phyloP scores from a whole-genome alignment of 2,888 invertebrate genomes.

The Arctia plantaginis region DNA sequence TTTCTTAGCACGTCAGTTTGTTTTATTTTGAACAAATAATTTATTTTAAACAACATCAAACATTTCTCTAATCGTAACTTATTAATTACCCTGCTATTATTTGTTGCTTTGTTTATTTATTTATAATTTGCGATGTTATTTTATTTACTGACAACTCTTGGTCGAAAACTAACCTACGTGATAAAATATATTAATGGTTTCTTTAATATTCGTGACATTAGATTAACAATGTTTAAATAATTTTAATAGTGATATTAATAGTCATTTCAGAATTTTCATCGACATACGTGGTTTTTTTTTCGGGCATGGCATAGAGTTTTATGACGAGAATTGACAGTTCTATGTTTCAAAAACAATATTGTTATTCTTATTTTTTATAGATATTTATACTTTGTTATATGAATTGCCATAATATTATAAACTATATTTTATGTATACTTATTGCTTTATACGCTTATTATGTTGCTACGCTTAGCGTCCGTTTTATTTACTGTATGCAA shows the following conservation, averaged over 20 bases:
- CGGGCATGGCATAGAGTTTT: neutral
- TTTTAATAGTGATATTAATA: neutral
- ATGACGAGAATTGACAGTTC: neutral
- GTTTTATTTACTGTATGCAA: neutral
- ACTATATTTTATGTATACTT: neutral
- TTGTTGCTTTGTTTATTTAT: neutral
- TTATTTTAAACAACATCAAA: neutral
- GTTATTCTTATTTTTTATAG: neutral
- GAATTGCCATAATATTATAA: neutral
- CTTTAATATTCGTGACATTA: neutral
- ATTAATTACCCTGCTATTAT: neutral
- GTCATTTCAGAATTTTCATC: neutral
- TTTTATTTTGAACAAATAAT: neutral
- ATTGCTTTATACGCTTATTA: neutral
- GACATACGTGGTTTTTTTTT: neutral
- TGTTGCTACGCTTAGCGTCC: neutral
- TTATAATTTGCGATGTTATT: neutral
- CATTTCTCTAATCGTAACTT: neutral
- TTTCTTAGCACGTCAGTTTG: neutral
- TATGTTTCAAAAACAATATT: neutral
- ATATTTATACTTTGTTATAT: neutral
- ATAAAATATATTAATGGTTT: neutral
- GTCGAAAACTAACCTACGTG: neutral
- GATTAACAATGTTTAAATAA: too few species aligned
- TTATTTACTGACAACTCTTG: neutral